Percentiles rank a stretch among this genome's conserved stretches.
Conservation (phyloP, 2,888 invertebrate genomes). For the Heliconius hortense region DNA sequence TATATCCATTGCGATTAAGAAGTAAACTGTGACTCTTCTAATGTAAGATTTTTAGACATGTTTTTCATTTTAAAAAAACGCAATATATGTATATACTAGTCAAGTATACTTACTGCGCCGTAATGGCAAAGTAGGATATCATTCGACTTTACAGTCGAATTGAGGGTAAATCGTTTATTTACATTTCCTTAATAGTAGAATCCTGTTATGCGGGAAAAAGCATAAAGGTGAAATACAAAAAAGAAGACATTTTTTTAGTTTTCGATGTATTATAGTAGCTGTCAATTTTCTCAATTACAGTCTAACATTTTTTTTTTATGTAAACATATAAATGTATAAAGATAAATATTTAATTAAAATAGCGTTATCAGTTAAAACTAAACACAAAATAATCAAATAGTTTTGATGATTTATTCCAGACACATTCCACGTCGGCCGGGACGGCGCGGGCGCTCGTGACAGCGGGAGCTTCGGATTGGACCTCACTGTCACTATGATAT, state of each 20-base stretch:
- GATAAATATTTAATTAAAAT: slow-evolving; percentile 9
- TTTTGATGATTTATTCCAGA: slow-evolving; percentile 46
- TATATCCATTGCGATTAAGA: no score
- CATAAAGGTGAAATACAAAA: no score
- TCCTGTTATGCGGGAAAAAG: no score
- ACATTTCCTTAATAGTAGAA: no score
- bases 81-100: not conserved
- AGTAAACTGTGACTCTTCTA: no score
- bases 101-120: not conserved
- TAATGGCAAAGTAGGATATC: no score
- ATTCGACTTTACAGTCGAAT: no score
- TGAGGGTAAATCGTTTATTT: not conserved
- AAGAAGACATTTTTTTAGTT: no score
- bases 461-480: slow-evolving; percentile 50
- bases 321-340: not conserved
- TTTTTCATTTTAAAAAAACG: no score
- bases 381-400: slow-evolving; percentile 29
- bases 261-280: no score
- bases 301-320: no score
- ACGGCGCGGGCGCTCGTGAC: slow-evolving; percentile 48
- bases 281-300: not conserved
- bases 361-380: slow-evolving; percentile 22
- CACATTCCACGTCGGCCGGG: slow-evolving; percentile 43
- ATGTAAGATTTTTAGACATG: no score
- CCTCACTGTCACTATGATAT: slow-evolving; percentile 53